phyloP scores from a whole-genome alignment of 2,113 vertebrate species.

The Nannobrachium achirus region DNA sequence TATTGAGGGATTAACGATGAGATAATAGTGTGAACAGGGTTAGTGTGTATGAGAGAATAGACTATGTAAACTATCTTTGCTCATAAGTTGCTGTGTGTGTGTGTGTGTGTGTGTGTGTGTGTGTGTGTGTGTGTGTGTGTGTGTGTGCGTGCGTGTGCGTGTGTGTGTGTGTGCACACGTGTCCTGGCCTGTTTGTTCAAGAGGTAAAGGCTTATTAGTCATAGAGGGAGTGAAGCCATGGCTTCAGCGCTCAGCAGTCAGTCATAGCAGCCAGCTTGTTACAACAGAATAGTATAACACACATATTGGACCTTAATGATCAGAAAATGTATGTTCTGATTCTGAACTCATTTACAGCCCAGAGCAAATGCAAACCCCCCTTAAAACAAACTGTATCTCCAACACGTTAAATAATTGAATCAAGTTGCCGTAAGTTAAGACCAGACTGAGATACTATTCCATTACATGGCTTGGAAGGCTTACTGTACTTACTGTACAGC shows the following conservation, averaged over 20 bases:
- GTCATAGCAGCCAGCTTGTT: slow-evolving; percentile 6
- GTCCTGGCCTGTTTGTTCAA: neutral
- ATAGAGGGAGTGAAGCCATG: slow-evolving; percentile 18
- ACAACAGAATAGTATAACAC: too few relatives aligned
- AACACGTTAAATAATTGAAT: too few relatives aligned
- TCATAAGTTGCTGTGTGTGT: neutral
- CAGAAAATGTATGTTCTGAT: too few relatives aligned
- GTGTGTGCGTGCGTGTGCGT: neutral
- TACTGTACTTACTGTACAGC: too few relatives aligned
- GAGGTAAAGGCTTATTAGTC: slow-evolving; percentile 38
- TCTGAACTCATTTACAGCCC: too few relatives aligned
- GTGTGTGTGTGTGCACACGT: too few relatives aligned
- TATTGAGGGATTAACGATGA: neutral
- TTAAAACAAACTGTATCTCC: too few relatives aligned
- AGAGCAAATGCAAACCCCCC: too few relatives aligned
- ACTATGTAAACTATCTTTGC: neutral
- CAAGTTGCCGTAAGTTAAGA: too few relatives aligned
- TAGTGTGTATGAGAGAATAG: neutral
- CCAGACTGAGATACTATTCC: too few relatives aligned
- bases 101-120: neutral
- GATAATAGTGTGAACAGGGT: neutral
- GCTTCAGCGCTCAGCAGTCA: slow-evolving; percentile 10
- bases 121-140: neutral
- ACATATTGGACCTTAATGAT: too few relatives aligned
- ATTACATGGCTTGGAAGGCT: too few relatives aligned